Evolutionary conservation across 1,140 invertebrate species (phyloP), one percentile per base, ranked within the genome.

Genomic region (Bombus ignitus): DNA sequence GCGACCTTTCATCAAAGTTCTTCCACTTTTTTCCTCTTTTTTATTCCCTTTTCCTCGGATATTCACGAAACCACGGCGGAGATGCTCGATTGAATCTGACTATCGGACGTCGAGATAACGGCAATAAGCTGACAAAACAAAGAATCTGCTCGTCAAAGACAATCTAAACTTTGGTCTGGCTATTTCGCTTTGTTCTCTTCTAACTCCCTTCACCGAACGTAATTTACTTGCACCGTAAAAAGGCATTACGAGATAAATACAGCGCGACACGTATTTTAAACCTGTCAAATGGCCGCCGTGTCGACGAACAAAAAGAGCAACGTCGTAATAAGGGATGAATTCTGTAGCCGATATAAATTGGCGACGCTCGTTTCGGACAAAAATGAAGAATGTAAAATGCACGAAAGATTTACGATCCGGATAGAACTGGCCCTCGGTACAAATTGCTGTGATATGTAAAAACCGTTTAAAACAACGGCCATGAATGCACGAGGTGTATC

Each of bases 121-220:
- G 32, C 62, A 47, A 68, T 68, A 47, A 79, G 62, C 77, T 28
- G 62, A 39, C n/a, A 37, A 68, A 79, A 79, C 42, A 37, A 79
- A 9, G 53, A 37, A 22, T 57, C 47, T 18, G 62, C 6, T 57
- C 25, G 62, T 79, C 42, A 47, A 79, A 79, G 42, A 10, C 35
- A 35, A 13, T 59, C 53, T 8, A 32, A n/a, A 25, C 35, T 10
- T 10, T 12, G 22, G 4, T 57, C 4, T 47, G 35, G 2, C 32
- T 15, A 13, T 68, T 8, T 37, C 74, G 2, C 25, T 28, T 35
- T n/a, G 32, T 57, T 47, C 12, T 5, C 57, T n/a, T 53, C 39
- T 37, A 53, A 39, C 53, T 44, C 10, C 28, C 37, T 18, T 2
- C n/a, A 28, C 1, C 2, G 2, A 42, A 35, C 10, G n/a, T 76